Conservation (phyloP, 2,888 invertebrate species). For the Amphiduros pacificus region DNA sequence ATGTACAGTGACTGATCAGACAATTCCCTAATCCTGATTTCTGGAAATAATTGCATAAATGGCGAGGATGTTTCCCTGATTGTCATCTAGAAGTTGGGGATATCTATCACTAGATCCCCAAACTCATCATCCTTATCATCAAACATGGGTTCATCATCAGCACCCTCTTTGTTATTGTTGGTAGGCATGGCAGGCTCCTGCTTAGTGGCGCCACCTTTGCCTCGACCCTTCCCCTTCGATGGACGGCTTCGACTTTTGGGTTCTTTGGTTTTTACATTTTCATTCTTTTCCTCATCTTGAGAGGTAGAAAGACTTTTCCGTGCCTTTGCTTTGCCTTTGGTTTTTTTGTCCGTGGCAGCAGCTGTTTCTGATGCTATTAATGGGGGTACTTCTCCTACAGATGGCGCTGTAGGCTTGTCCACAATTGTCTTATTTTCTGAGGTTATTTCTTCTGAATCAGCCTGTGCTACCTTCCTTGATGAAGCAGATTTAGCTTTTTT, state of each 20-base stretch:
- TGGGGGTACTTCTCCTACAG: neutral
- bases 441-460: neutral
- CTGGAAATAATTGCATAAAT: no score
- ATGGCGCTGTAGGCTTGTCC: neutral
- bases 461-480: neutral
- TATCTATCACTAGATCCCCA: conserved; percentile 17
- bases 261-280: neutral
- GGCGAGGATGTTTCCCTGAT: no score
- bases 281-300: neutral
- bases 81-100: conserved; percentile 11
- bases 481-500: neutral
- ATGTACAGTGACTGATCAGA: no score
- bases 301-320: neutral
- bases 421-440: neutral
- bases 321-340: neutral
- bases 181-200: neutral
- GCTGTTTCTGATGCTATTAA: neutral
- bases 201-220: neutral
- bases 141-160: conserved; percentile 8
- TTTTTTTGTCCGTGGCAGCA: neutral
- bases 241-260: neutral
- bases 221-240: neutral
- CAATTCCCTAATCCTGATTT: no score
- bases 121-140: conserved; percentile 17
- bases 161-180: neutral